Conservation (phyloP, 1,140 invertebrate genomes). For the Neomicropteryx cornuta region DNA sequence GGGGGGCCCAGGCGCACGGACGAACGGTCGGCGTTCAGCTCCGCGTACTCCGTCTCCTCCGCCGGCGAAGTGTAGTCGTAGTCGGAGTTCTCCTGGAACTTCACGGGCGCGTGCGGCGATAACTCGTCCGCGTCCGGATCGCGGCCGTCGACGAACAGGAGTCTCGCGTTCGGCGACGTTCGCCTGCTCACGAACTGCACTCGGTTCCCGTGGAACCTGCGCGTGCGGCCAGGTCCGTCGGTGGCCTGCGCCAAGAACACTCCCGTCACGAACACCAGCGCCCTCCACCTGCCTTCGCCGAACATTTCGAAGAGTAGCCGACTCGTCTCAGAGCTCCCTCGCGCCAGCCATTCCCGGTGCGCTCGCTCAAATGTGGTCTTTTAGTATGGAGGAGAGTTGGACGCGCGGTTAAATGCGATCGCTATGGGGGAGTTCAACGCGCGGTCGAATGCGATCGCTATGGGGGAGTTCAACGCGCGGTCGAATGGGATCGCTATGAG, state of each 20-base stretch:
- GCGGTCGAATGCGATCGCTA: too few species aligned
- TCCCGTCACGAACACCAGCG: constrained; percentile 27
- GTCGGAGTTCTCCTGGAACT: constrained; percentile 9
- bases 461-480: too few species aligned
- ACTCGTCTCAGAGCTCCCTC: too few species aligned
- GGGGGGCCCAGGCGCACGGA: too few species aligned
- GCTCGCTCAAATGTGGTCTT: too few species aligned
- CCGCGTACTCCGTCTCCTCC: constrained; percentile 1
- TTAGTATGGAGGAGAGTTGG: too few species aligned
- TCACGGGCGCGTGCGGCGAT: constrained; percentile 8
- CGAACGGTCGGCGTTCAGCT: constrained; percentile 1
- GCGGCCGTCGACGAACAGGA: neutral
- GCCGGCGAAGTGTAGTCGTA: constrained; percentile 7
- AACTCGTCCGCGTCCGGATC: constrained; percentile 1
- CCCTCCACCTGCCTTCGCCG: constrained; percentile 35
- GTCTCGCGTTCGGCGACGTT: neutral
- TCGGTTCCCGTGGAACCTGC: constrained; percentile 1
- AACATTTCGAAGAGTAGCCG: too few species aligned
- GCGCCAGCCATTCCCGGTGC: too few species aligned
- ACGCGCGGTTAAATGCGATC: too few species aligned
- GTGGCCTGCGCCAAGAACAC: constrained; percentile 23
- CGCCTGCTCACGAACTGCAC: constrained; percentile 4
- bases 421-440: too few species aligned
- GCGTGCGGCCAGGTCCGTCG: constrained; percentile 11
- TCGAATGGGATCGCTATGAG: too few species aligned